Conservation (phyloP, 2,797 vertebrate species). For the Karalla daura region DNA sequence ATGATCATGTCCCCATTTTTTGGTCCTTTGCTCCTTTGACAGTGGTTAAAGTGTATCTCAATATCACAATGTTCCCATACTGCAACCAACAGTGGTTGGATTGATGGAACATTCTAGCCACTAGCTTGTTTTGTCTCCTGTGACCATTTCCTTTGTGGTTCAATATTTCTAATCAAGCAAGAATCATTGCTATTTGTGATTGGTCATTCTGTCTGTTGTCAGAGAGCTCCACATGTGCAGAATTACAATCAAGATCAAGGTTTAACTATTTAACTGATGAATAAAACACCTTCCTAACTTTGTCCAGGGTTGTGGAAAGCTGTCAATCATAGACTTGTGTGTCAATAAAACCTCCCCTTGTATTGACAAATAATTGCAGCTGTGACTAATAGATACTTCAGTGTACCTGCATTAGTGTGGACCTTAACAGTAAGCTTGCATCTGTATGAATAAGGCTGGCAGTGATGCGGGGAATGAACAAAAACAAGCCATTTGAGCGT, state of each 20-base stretch:
- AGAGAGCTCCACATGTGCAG: not conserved
- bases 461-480: conserved; percentile 14
- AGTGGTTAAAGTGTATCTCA: not conserved
- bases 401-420: not conserved
- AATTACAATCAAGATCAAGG: not conserved
- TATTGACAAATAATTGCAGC: not conserved
- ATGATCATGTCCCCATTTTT: not conserved
- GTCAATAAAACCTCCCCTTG: not conserved
- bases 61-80: not conserved
- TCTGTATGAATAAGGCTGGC: not conserved
- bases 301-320: not conserved
- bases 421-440: conserved; percentile 1
- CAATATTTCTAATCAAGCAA: not conserved
- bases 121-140: not conserved
- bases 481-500: conserved; percentile 21
- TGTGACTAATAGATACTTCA: not conserved
- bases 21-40: not conserved
- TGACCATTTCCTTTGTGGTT: conserved; percentile 1
- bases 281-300: not conserved
- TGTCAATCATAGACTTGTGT: not conserved
- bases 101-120: not conserved
- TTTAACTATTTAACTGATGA: not conserved
- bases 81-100: not conserved
- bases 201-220: not conserved
- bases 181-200: not conserved